phyloP scores from a whole-genome alignment of 2,797 vertebrate species.

The Lepus townsendii region DNA sequence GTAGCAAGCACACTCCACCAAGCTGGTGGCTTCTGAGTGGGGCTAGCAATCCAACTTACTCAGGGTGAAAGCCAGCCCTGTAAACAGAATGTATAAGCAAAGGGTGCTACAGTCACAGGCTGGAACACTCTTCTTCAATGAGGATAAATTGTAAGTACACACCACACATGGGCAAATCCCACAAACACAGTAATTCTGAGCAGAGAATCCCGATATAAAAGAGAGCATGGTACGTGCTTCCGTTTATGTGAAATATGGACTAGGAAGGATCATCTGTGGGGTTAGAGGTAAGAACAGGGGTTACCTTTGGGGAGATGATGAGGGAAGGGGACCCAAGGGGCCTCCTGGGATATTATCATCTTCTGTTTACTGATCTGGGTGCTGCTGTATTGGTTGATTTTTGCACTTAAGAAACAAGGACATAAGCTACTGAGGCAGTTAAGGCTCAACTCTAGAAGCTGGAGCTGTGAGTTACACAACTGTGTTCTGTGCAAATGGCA shows the following conservation, averaged over 20 bases:
- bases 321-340: neutral
- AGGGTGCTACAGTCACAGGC: neutral
- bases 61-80: neutral
- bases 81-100: conserved; percentile 15
- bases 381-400: neutral
- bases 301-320: neutral
- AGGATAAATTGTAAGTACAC: neutral
- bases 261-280: neutral
- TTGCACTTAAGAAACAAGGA: neutral
- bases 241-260: conserved; percentile 4
- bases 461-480: neutral
- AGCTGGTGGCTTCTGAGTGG: neutral
- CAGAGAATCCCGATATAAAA: conserved; percentile 1
- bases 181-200: neutral
- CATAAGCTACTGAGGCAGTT: neutral
- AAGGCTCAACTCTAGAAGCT: neutral
- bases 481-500: neutral
- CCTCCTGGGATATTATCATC: neutral
- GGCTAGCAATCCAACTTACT: neutral
- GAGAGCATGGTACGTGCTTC: neutral
- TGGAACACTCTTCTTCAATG: neutral
- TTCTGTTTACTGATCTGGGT: neutral
- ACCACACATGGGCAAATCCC: neutral
- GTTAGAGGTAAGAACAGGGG: conserved; percentile 16
- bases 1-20: neutral